phyloP scores from a whole-genome alignment of 2,113 vertebrate species.

The Chlorodrepanis virens region DNA sequence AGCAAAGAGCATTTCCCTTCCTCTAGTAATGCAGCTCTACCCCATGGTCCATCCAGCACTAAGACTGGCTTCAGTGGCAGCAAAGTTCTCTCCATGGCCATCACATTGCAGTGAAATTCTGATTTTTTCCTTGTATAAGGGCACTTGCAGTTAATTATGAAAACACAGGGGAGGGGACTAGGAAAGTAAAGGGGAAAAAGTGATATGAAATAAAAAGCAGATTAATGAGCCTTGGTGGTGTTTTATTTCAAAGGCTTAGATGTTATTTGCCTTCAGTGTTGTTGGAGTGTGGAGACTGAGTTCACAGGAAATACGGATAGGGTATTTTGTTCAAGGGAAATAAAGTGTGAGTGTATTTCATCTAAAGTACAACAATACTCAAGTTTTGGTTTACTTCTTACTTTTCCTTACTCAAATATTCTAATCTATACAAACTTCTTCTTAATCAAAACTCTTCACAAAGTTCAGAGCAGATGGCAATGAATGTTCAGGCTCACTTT shows the following conservation, averaged over 20 bases:
- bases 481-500: rapidly evolving
- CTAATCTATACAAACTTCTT: background rate
- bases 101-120: background rate
- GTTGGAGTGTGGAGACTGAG: background rate
- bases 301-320: background rate
- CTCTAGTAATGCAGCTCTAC: background rate
- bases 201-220: background rate
- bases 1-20: rapidly evolving
- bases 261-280: background rate
- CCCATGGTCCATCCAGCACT: background rate
- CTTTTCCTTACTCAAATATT: background rate
- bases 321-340: background rate
- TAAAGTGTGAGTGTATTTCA: background rate
- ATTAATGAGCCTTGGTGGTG: background rate
- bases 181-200: background rate
- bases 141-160: background rate
- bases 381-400: background rate
- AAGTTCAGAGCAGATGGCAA: background rate
- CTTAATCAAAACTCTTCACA: background rate
- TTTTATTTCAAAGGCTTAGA: background rate
- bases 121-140: background rate
- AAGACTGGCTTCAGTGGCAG: background rate
- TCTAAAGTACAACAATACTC: rapidly evolving
- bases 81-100: background rate
- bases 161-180: background rate